Conservation (phyloP, 2,113 vertebrate species). For the Artemisiospiza belli region DNA sequence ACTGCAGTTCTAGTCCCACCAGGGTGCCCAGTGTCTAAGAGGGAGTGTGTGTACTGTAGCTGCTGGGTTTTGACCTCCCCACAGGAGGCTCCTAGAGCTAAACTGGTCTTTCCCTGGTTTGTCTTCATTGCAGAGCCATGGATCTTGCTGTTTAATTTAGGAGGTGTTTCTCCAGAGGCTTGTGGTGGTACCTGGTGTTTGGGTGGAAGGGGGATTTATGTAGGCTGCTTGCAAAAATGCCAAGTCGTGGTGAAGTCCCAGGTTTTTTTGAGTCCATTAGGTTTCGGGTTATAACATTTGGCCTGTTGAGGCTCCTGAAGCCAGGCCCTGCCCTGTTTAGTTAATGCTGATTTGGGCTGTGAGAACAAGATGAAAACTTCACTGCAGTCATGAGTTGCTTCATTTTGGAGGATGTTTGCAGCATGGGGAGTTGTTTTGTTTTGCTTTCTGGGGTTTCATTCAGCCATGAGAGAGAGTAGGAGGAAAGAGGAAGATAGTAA, state of each 20-base stretch:
- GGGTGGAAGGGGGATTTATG: not conserved
- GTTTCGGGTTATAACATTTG: not conserved
- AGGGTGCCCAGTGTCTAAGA: not conserved
- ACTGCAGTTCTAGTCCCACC: not conserved
- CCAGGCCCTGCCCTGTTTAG: not conserved
- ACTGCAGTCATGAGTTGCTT: not conserved
- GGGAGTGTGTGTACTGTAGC: accelerated
- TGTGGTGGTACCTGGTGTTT: not conserved
- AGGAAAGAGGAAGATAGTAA: not conserved
- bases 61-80: not conserved
- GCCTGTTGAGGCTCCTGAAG: not conserved
- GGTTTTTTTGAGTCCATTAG: accelerated
- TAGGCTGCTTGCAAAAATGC: not conserved
- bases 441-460: not conserved
- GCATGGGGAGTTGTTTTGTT: not conserved
- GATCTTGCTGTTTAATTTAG: not conserved
- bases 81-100: not conserved
- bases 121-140: not conserved
- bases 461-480: not conserved
- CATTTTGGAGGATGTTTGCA: not conserved
- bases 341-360: not conserved
- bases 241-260: accelerated
- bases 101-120: not conserved
- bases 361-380: not conserved
- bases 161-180: not conserved